Conservation (phyloP, 2,797 vertebrate species). For the Brotula barbata region DNA sequence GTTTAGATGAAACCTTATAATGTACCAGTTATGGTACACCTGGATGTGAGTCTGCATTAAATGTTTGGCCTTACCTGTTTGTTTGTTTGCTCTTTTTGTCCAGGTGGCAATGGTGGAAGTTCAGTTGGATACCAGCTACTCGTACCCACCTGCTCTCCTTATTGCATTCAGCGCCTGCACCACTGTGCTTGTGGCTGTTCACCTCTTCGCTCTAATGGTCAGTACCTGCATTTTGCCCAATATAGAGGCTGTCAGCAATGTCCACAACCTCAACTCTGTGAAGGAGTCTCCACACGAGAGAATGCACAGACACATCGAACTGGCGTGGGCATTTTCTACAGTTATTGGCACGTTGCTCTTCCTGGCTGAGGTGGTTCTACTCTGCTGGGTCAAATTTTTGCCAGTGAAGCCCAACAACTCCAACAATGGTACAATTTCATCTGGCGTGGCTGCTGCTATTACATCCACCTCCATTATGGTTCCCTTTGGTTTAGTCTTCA, state of each 20-base stretch:
- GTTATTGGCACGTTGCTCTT: constrained; percentile 97
- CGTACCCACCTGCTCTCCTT: constrained; percentile 90
- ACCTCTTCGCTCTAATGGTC: constrained; percentile 98
- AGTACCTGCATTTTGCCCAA: constrained; percentile 99
- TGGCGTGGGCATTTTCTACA: constrained; percentile 97
- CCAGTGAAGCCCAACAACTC: constrained; percentile 81
- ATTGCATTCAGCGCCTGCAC: constrained; percentile 99
- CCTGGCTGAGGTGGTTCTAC: constrained; percentile 93
- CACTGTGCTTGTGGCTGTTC: constrained; percentile 95
- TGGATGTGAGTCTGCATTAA: too few species aligned
- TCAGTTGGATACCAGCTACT: constrained; percentile 87
- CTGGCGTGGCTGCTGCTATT: constrained; percentile 93
- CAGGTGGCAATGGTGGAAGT: constrained; percentile 99
- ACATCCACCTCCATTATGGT: constrained; percentile 97
- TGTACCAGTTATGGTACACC: too few species aligned
- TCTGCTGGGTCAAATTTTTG: constrained; percentile 98
- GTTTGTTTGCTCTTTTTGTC: not conserved
- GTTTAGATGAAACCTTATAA: too few species aligned
- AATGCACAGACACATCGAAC: constrained; percentile 96
- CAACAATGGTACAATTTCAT: constrained; percentile 78
- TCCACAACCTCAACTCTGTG: constrained; percentile 98
- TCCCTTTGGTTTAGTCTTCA: constrained; percentile 93
- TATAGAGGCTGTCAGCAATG: constrained; percentile 97
- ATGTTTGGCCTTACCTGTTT: too few species aligned
- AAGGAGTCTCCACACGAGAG: constrained; percentile 97